phyloP scores from a whole-genome alignment of 2,797 vertebrate species.

The Pseudochromis fuscus region DNA sequence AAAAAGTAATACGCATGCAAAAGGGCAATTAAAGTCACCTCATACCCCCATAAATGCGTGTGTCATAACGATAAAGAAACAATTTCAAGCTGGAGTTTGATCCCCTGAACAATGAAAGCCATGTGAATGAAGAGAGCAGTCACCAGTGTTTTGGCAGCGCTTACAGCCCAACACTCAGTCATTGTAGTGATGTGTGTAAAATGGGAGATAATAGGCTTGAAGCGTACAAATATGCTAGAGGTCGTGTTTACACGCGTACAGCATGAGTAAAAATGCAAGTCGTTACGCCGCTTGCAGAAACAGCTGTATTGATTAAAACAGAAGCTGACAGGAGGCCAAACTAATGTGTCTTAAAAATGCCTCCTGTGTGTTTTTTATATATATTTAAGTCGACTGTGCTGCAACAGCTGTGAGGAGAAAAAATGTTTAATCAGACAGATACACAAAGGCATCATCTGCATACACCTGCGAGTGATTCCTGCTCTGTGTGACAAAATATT shows the following conservation, averaged over 20 bases:
- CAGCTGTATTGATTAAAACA: neutral
- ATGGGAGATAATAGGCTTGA: neutral
- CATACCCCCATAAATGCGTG: too few relatives aligned
- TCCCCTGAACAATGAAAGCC: neutral
- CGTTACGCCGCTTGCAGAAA: constrained; percentile 1
- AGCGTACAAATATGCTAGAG: neutral
- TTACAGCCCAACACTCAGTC: neutral
- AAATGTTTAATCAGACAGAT: constrained; percentile 3
- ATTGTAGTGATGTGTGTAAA: neutral
- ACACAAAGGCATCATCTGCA: constrained; percentile 2
- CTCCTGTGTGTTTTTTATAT: constrained; percentile 3
- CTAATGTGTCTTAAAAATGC: neutral
- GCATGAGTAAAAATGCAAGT: neutral
- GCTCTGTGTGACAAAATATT: neutral
- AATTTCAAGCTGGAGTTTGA: constrained; percentile 11
- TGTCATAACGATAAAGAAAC: neutral
- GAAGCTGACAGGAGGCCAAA: neutral
- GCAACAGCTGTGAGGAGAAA: neutral
- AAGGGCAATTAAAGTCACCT: neutral
- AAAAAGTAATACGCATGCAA: neutral
- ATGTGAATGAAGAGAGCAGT: constrained; percentile 1
- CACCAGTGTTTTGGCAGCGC: neutral
- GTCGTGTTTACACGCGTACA: neutral
- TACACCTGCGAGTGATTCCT: neutral
- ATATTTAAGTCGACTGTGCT: too few relatives aligned